These are phyloP conservation scores for Zaprionus bogoriensis DNA, from an alignment of 2,888 invertebrate species.

Conservation along the genomic window DNA sequence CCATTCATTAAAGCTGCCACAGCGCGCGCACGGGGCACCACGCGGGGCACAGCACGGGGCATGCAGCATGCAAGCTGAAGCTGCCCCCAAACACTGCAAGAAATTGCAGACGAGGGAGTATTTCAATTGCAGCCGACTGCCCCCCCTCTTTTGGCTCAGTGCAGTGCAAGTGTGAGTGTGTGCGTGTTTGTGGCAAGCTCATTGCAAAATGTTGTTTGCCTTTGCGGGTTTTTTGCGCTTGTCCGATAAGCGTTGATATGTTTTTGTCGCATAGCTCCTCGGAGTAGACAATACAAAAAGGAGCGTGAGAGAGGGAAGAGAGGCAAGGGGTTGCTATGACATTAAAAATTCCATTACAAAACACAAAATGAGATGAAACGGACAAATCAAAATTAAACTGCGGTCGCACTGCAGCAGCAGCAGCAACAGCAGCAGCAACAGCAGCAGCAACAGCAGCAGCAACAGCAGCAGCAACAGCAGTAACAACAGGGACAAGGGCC, in stretches of 20 bases:
- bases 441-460: slow-evolving; percentile 13
- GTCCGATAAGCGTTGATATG: slow-evolving; percentile 43
- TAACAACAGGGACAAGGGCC: slow-evolving; percentile 13
- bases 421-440: slow-evolving; percentile 13
- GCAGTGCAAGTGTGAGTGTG: neutral
- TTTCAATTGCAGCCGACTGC: too few species aligned
- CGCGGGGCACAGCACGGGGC: neutral
- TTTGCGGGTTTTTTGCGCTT: slow-evolving; percentile 12
- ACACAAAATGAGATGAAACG: slow-evolving; percentile 63
- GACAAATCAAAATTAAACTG: slow-evolving; percentile 73
- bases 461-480: slow-evolving; percentile 8
- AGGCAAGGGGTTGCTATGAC: slow-evolving; percentile 6
- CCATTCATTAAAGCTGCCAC: slow-evolving; percentile 50
- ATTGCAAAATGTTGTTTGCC: slow-evolving; percentile 24
- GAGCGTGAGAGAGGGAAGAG: neutral
- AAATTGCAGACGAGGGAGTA: too few species aligned
- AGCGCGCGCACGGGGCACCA: too few species aligned
- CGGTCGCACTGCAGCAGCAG: slow-evolving; percentile 52
- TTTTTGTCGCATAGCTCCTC: slow-evolving; percentile 27
- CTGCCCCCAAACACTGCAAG: neutral
- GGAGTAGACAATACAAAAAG: slow-evolving; percentile 15
- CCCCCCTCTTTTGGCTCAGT: slow-evolving; percentile 12
- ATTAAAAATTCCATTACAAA: slow-evolving; percentile 72
- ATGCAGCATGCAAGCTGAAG: neutral
- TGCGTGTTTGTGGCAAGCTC: neutral